Percentiles rank a stretch among this genome's conserved stretches.
Conservation (phyloP, 2,888 invertebrate species). For the Eucera pruinosa region DNA sequence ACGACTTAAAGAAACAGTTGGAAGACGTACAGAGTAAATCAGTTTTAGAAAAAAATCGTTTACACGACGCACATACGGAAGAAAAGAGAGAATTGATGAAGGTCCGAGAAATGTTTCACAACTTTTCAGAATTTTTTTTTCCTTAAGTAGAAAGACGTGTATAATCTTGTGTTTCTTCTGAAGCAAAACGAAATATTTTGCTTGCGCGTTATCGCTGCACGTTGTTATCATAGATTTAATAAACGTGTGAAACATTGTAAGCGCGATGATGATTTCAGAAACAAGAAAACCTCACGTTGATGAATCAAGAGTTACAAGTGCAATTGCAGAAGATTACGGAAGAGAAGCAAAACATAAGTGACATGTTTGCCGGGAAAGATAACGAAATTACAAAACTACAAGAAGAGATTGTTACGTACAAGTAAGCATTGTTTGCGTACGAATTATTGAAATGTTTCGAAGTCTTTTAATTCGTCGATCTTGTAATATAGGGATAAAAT, state of each 20-base stretch:
- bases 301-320: constrained; percentile 41
- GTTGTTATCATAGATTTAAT: constrained; percentile 27
- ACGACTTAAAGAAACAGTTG: constrained; percentile 42
- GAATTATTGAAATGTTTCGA: constrained; percentile 1
- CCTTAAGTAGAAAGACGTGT: constrained; percentile 26
- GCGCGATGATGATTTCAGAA: constrained; percentile 56
- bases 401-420: constrained; percentile 34
- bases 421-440: constrained; percentile 39
- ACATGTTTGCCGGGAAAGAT: constrained; percentile 35
- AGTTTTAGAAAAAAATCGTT: constrained; percentile 34
- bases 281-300: constrained; percentile 42
- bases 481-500: constrained; percentile 37
- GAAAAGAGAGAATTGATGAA: constrained; percentile 55
- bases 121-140: not conserved
- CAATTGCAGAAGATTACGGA: constrained; percentile 35
- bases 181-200: constrained; percentile 12
- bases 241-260: constrained; percentile 13
- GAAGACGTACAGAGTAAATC: constrained; percentile 27
- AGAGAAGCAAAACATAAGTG: constrained; percentile 30
- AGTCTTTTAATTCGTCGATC: constrained; percentile 1
- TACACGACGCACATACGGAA: constrained; percentile 38
- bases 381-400: constrained; percentile 24
- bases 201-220: constrained; percentile 3
- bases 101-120: constrained; percentile 28
- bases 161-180: constrained; percentile 19